These are phyloP conservation scores for Scolopax bukidnonensis DNA, from an alignment of 2,797 vertebrate species.

Conservation along the genomic window DNA sequence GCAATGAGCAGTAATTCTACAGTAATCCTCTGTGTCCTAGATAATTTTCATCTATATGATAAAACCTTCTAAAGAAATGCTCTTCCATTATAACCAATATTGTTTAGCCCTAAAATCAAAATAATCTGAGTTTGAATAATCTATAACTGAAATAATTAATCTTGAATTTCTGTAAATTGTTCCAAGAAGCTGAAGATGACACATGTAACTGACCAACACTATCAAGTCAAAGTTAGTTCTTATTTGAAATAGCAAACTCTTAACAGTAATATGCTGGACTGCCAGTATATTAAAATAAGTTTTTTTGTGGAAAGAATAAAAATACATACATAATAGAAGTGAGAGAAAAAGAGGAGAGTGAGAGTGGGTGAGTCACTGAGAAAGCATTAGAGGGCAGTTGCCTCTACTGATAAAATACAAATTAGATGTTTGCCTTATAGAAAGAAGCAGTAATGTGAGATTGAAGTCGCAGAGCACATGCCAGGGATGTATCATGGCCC, in stretches of 20 bases:
- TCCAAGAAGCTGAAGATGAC: not conserved
- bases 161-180: not conserved
- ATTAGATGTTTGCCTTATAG: not conserved
- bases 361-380: not conserved
- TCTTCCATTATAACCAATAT: not conserved
- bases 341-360: not conserved
- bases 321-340: not conserved
- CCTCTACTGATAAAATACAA: not conserved
- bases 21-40: not conserved
- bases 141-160: too few species aligned
- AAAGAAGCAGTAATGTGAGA: not conserved
- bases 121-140: not conserved
- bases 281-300: not conserved
- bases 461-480: not conserved
- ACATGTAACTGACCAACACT: not conserved
- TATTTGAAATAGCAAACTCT: not conserved
- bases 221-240: not conserved
- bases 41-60: not conserved
- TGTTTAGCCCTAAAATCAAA: not conserved
- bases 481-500: not conserved
- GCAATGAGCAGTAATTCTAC: not conserved
- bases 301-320: not conserved
- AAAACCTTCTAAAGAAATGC: not conserved
- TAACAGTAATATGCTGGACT: not conserved
- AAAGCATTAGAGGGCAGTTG: not conserved